phyloP scores from a whole-genome alignment of 2,888 invertebrate genomes.

The Nomada hirtipes region DNA sequence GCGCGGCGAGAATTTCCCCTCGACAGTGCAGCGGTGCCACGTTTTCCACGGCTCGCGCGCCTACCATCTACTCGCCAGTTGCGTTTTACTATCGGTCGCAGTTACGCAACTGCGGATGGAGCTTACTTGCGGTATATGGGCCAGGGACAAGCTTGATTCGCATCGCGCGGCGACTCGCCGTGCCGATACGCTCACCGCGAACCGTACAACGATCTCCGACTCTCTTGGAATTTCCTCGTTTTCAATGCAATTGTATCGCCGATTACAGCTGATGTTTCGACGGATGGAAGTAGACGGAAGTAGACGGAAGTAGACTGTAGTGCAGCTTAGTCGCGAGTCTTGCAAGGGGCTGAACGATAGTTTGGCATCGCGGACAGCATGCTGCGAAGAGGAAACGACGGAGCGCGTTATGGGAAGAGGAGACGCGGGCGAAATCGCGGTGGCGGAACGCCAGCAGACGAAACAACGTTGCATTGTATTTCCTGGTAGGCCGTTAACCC shows the following conservation, averaged over 20 bases:
- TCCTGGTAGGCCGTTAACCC: constrained; percentile 78
- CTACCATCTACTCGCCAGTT: constrained; percentile 37
- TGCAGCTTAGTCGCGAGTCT: neutral
- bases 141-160: constrained; percentile 78
- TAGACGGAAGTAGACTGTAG: too few relatives aligned
- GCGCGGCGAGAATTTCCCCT: constrained; percentile 41
- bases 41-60: constrained; percentile 30
- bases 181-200: too few relatives aligned
- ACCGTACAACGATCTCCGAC: too few relatives aligned
- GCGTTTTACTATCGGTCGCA: constrained; percentile 76
- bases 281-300: too few relatives aligned
- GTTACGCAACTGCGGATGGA: constrained; percentile 80
- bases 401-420: constrained; percentile 18
- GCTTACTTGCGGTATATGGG: constrained; percentile 77
- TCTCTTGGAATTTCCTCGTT: too few relatives aligned
- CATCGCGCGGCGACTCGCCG: constrained; percentile 22
- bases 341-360: constrained; percentile 36
- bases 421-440: constrained; percentile 50
- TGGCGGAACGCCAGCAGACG: constrained; percentile 73
- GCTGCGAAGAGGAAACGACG: neutral
- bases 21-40: too few relatives aligned
- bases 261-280: too few relatives aligned
- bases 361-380: constrained; percentile 35
- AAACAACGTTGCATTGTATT: constrained; percentile 78
- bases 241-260: neutral